phyloP scores from a whole-genome alignment of 2,888 invertebrate genomes.

The Diadegma fenestrale region DNA sequence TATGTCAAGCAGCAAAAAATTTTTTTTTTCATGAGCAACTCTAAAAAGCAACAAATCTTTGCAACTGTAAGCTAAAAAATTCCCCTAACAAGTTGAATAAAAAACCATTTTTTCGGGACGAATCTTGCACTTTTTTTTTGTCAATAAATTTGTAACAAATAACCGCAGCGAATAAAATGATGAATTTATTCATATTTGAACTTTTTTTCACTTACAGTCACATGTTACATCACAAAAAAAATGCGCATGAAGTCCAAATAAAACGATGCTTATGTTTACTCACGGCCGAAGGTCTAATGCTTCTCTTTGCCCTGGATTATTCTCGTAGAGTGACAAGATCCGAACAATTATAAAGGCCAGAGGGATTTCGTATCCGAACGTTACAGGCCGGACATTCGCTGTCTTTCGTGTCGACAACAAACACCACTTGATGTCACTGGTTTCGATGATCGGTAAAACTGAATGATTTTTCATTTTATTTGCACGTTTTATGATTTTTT shows the following conservation, averaged over 20 bases:
- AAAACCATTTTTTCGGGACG: neutral
- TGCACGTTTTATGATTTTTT: neutral
- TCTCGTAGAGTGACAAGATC: constrained; percentile 87
- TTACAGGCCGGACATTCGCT: constrained; percentile 93
- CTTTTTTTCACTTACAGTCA: constrained; percentile 1
- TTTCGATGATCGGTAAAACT: constrained; percentile 92
- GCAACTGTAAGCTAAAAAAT: neutral
- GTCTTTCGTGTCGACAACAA: constrained; percentile 93
- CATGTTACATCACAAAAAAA: constrained; percentile 1
- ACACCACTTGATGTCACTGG: constrained; percentile 94
- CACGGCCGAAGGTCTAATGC: constrained; percentile 5
- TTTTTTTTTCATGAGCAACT: constrained; percentile 83
- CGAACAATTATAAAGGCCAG: constrained; percentile 95
- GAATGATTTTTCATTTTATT: neutral
- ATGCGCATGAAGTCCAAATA: constrained; percentile 7
- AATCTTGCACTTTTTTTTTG: neutral
- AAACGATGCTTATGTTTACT: constrained; percentile 18
- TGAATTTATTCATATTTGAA: neutral
- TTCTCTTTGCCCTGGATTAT: constrained; percentile 22
- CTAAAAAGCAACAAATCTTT: neutral
- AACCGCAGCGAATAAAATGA: neutral
- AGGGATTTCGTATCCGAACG: constrained; percentile 95
- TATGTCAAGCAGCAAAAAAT: constrained; percentile 84
- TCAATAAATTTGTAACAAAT: neutral
- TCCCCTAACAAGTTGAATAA: no score